Evolutionary conservation across 2,113 vertebrate species (phyloP).

Genomic region (Gymnocephalus cernua): DNA sequence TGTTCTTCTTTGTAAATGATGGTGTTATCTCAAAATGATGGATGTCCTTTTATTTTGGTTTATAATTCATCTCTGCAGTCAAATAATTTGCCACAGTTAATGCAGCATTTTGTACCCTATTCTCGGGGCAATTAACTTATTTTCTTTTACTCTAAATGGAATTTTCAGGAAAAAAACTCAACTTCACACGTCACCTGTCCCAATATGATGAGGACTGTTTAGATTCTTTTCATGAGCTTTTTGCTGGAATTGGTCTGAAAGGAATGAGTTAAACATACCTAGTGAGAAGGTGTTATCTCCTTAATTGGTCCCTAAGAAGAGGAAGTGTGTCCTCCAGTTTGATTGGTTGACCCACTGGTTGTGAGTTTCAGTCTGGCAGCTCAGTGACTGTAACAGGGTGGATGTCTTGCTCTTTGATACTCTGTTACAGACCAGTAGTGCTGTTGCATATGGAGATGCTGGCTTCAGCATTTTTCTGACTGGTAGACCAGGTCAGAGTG

Average conservation of each 20-base stretch:
- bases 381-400: slow-evolving; percentile 25
- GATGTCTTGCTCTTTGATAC: slow-evolving; percentile 26
- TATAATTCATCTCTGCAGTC: not conserved
- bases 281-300: slow-evolving; percentile 10
- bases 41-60: not conserved
- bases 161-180: not conserved
- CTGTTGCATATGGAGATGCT: slow-evolving; percentile 40
- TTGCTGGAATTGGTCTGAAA: slow-evolving; percentile 1
- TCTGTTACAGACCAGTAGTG: slow-evolving; percentile 7
- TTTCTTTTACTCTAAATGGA: slow-evolving; percentile 1
- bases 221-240: slow-evolving; percentile 2
- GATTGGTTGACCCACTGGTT: slow-evolving; percentile 38
- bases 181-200: not conserved
- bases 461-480: slow-evolving; percentile 28
- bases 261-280: slow-evolving; percentile 8
- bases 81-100: not conserved
- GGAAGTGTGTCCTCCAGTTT: slow-evolving; percentile 12
- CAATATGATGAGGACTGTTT: slow-evolving; percentile 5
- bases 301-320: slow-evolving; percentile 48
- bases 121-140: not conserved
- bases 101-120: not conserved
- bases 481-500: slow-evolving; percentile 33
- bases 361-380: slow-evolving; percentile 16
- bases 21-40: not conserved
- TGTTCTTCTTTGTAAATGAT: too few species aligned